phyloP scores from a whole-genome alignment of 2,888 invertebrate genomes.

The Callosobruchus maculatus region DNA sequence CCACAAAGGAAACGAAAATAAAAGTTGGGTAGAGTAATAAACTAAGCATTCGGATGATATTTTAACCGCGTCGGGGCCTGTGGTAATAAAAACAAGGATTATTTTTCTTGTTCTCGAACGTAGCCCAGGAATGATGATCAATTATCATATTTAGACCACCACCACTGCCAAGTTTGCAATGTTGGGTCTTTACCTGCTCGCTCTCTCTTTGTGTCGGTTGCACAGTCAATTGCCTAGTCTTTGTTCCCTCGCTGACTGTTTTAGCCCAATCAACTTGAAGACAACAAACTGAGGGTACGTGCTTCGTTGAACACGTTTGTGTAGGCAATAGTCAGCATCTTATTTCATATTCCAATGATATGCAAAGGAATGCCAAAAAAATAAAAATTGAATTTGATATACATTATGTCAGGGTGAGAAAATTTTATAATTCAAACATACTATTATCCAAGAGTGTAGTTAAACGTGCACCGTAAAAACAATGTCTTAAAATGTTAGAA shows the following conservation, averaged over 20 bases:
- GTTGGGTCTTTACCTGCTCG: conserved; percentile 19
- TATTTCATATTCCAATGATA: too few species aligned
- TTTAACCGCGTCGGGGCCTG: background rate
- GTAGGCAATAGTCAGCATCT: too few species aligned
- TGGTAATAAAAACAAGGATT: background rate
- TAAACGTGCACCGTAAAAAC: too few species aligned
- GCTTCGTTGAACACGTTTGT: background rate
- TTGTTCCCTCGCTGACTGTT: background rate
- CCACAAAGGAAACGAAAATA: background rate
- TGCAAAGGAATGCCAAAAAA: too few species aligned
- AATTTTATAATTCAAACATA: too few species aligned
- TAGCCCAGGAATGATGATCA: conserved; percentile 7
- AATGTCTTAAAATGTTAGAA: too few species aligned
- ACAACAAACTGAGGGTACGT: too few species aligned
- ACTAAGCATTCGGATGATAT: background rate
- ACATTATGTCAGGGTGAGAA: too few species aligned
- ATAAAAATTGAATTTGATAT: too few species aligned
- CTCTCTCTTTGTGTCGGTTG: background rate
- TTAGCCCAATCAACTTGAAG: background rate
- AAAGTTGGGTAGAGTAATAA: background rate
- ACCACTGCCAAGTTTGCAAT: conserved; percentile 21
- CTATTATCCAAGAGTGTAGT: too few species aligned
- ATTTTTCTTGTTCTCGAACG: background rate
- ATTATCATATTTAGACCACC: conserved; percentile 25
- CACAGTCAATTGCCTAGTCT: background rate